Conservation (phyloP, 2,113 vertebrate species). For the Podarcis cretensis region DNA sequence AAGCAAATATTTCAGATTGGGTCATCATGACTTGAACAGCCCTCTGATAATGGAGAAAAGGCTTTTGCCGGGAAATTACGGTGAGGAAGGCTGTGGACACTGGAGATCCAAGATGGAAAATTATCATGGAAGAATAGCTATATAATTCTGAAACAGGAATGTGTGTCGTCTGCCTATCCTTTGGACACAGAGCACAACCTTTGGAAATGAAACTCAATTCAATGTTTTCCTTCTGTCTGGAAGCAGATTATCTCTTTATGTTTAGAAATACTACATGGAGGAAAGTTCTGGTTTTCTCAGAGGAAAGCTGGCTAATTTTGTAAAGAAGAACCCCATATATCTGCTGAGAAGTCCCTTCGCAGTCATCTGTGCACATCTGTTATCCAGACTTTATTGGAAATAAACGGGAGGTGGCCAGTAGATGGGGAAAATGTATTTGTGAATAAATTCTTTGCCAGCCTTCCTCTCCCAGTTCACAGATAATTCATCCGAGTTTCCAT, state of each 20-base stretch:
- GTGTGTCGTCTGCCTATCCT: neutral
- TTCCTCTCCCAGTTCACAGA: neutral
- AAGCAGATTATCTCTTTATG: neutral
- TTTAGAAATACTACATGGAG: neutral
- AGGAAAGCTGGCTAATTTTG: neutral
- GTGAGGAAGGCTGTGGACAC: neutral
- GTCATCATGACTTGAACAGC: neutral
- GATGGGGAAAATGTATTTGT: neutral
- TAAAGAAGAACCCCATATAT: neutral
- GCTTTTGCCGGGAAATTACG: neutral
- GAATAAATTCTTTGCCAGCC: neutral
- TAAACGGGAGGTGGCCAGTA: neutral
- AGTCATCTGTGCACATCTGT: slow-evolving; percentile 3
- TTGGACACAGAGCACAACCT: neutral
- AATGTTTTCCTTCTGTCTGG: neutral
- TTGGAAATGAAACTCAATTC: neutral
- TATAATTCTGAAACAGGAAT: neutral
- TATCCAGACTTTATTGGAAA: neutral
- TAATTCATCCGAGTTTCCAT: neutral
- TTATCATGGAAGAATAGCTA: neutral
- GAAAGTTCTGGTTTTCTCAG: neutral
- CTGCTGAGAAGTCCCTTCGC: neutral
- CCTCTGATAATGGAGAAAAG: neutral
- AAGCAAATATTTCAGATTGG: neutral
- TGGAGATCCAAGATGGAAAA: neutral